A percentile compares a stretch with the other conserved stretches of the same genome.
Evolutionary conservation across 2,113 vertebrate genomes (phyloP).

Genomic region (Lepus europaeus): DNA sequence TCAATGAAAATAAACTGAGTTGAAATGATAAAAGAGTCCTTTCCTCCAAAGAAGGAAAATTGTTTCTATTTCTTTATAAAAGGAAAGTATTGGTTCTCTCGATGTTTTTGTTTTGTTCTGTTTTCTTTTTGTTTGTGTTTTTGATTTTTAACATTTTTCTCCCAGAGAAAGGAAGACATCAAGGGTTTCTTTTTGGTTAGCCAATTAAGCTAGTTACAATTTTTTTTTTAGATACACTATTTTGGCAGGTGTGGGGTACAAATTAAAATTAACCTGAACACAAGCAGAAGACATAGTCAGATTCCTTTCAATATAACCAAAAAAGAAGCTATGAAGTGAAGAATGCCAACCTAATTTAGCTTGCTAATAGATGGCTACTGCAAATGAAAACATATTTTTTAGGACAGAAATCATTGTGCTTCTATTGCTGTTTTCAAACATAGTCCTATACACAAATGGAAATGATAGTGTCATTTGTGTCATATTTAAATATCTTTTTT

Average conservation of each 20-base stretch:
- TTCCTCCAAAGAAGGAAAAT: neutral
- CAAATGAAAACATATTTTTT: neutral
- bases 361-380: neutral
- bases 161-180: neutral
- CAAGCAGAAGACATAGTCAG: neutral
- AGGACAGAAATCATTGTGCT: neutral
- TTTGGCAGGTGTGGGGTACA: neutral
- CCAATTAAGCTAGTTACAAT: neutral
- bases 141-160: too few relatives aligned
- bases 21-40: neutral
- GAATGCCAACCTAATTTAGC: neutral
- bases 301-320: neutral
- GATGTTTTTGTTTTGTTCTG: neutral
- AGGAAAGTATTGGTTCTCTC: neutral
- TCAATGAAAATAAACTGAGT: neutral
- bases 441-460: neutral
- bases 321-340: neutral
- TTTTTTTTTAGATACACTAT: neutral
- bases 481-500: neutral
- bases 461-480: neutral
- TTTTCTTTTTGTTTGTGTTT: neutral
- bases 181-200: neutral
- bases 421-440: neutral
- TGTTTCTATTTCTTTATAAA: neutral
- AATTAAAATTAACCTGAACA: neutral